Percentiles rank a stretch among this genome's conserved stretches.
These are phyloP conservation scores for Casuarius casuarius DNA, from an alignment of 2,113 vertebrate genomes.

Conservation along the genomic window DNA sequence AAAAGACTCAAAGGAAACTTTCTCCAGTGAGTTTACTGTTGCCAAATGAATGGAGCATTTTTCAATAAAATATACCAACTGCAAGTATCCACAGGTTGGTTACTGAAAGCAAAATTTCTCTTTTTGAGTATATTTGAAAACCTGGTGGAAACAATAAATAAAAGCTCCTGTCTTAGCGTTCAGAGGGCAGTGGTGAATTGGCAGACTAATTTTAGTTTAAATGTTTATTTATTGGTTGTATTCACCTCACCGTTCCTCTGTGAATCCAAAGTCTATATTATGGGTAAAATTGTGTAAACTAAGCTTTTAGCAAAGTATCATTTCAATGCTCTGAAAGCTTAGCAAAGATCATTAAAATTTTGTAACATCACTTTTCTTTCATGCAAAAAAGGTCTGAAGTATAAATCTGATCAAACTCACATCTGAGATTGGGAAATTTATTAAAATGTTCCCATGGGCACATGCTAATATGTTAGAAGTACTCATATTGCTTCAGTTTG, in stretches of 20 bases:
- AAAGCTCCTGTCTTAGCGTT: neutral
- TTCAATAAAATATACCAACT: neutral
- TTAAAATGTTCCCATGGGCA: neutral
- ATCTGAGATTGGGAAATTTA: neutral
- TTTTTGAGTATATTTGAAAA: neutral
- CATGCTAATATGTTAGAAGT: neutral
- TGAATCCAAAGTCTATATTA: neutral
- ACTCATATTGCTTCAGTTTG: neutral
- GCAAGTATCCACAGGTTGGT: neutral
- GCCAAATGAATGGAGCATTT: neutral
- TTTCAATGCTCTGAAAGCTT: neutral
- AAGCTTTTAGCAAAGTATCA: neutral
- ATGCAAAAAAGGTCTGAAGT: neutral
- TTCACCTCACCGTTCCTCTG: neutral
- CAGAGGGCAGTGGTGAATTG: neutral
- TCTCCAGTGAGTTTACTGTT: neutral
- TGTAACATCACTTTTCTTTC: neutral
- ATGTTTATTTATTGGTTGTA: neutral
- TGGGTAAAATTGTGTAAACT: neutral
- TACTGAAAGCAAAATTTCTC: neutral
- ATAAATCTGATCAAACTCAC: neutral
- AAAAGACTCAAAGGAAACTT: neutral
- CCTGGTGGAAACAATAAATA: neutral
- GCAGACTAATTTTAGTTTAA: neutral
- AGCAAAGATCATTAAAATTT: neutral